Conservation (phyloP, 1,140 invertebrate genomes). For the Drosophila lacertosa region DNA sequence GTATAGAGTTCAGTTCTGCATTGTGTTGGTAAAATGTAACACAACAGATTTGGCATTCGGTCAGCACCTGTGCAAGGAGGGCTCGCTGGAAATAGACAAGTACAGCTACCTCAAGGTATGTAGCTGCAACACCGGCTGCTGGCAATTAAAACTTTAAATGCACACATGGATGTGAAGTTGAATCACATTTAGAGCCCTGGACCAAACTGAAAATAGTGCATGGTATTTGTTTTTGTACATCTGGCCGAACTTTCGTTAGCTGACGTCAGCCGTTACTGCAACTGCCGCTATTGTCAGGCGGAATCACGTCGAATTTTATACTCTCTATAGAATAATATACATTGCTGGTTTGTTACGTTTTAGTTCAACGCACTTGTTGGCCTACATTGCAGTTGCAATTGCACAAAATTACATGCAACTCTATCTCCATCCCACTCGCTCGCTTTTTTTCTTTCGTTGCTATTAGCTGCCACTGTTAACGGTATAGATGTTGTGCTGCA, state of each 20-base stretch:
- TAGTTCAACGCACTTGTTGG: conserved; percentile 82
- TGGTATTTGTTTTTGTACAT: background rate
- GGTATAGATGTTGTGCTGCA: background rate
- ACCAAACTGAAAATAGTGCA: background rate
- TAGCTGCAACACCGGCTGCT: conserved; percentile 21
- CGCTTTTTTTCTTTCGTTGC: conserved; percentile 17
- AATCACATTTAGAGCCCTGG: conserved; percentile 74
- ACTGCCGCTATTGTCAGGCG: conserved; percentile 1
- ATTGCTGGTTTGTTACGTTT: conserved; percentile 29
- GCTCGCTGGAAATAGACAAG: conserved; percentile 38
- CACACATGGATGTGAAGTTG: conserved; percentile 50
- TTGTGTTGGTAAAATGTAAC: background rate
- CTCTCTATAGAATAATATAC: conserved; percentile 18
- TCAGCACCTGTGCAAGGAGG: conserved; percentile 51
- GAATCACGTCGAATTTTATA: conserved; percentile 24
- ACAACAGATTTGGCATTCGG: conserved; percentile 49
- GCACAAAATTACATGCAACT: background rate
- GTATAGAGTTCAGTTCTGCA: background rate
- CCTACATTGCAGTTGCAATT: conserved; percentile 65
- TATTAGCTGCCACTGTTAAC: background rate
- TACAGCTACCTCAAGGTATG: conserved; percentile 36
- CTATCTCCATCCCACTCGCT: background rate
- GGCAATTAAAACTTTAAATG: conserved; percentile 39
- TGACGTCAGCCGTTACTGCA: conserved; percentile 29
- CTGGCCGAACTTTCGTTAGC: conserved; percentile 13